Conservation (phyloP, 2,797 vertebrate species). For the Eulemur coronatus region DNA sequence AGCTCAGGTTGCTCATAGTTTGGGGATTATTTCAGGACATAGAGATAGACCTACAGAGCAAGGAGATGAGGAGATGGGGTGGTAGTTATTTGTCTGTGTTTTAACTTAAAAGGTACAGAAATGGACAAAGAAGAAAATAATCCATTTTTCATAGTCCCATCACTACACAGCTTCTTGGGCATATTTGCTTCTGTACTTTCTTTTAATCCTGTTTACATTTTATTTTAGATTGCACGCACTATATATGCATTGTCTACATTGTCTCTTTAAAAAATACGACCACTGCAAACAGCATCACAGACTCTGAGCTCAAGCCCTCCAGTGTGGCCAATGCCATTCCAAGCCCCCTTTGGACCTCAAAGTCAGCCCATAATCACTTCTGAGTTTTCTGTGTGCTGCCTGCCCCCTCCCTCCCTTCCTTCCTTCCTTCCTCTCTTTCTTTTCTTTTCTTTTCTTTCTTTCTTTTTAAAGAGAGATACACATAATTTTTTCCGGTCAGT, state of each 20-base stretch:
- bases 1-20: neutral
- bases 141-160: neutral
- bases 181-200: neutral
- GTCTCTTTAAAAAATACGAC: neutral
- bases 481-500: neutral
- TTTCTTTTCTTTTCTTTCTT: neutral
- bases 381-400: neutral
- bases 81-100: neutral
- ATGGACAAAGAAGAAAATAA: slow-evolving; percentile 2
- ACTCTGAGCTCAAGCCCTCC: neutral
- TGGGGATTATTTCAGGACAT: neutral
- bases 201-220: neutral
- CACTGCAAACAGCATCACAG: neutral
- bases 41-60: neutral
- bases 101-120: neutral
- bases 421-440: no score
- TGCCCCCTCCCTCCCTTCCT: neutral
- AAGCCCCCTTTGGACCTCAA: neutral
- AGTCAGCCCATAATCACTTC: neutral
- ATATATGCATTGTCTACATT: neutral
- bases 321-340: neutral
- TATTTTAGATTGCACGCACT: neutral
- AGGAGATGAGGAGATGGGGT: neutral
- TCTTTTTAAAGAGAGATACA: neutral
- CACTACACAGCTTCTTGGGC: neutral